Base-by-base conservation (phyloP, 2,113 vertebrate genomes). In the Suricata suricatta region DNA sequence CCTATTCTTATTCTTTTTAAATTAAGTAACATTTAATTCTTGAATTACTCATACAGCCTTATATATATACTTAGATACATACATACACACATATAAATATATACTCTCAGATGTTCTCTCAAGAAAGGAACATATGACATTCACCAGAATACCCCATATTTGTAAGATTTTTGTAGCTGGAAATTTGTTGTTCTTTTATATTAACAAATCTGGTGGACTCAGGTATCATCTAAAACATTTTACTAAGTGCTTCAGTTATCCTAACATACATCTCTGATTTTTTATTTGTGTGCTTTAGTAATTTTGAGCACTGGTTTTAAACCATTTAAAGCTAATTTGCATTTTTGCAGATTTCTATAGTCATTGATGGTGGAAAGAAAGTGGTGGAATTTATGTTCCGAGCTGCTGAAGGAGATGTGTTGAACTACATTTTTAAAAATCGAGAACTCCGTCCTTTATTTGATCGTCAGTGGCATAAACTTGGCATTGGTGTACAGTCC, bases 391-490 rank as follows among this genome's bases (percentile, higher is more conserved):
- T 99, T 96, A 99, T 99, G 87, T 99, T 98, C 86, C 99, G 93
- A 95, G 98, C 99, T 14, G 93, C 98, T 14, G 98, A 99, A 80
- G 99, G 99, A 98, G 99, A 99, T 93, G 98, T 98, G 72, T 98
- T 99, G 89, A 99, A 99, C 96, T 99, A 99, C 98, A 98, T 98
- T 33, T 99, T 99, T 97, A 99, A 99, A 98, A 99, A 99, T 98
- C 99, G 99, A 96, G 99, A 99, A 98, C 99, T 99, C 50, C 99
- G 99, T 92, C 96, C 98, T 96, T 99, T 99, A 90, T 99, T 99
- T 97, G 99, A 99, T 98, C 99, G 99, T 35, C 99, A 99, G 95
- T 99, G 99, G 99, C 99, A 99, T 99, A 99, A 99, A 98, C 98
- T 99, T 98, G 98, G 99, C 98, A 95, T 99, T 93, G 98, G 99